Conservation (phyloP, 2,888 invertebrate species). For the Drosophila anomalata region DNA sequence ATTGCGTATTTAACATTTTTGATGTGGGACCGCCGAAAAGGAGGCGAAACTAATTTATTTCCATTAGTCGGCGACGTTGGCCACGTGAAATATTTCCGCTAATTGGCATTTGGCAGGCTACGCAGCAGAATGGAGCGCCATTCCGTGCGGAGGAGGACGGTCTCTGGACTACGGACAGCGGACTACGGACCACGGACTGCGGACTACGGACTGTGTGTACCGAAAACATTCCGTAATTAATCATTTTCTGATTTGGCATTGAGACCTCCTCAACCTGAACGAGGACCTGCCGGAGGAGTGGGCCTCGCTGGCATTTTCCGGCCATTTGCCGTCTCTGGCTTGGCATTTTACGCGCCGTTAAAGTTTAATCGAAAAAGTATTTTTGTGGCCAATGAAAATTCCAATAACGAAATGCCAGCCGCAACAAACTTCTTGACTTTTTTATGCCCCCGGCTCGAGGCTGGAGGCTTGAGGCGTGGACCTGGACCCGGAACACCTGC, state of each 20-base stretch:
- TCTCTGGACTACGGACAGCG: background rate
- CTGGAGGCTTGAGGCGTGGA: background rate
- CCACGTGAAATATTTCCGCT: conserved; percentile 65
- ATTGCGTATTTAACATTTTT: conserved; percentile 38
- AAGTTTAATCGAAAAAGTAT: conserved; percentile 77
- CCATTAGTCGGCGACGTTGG: conserved; percentile 59
- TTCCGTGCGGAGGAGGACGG: background rate
- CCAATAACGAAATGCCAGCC: conserved; percentile 68
- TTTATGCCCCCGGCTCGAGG: conserved; percentile 39
- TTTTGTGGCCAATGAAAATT: conserved; percentile 77
- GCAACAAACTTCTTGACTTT: conserved; percentile 55
- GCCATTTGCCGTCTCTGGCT: conserved; percentile 41
- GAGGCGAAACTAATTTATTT: conserved; percentile 58
- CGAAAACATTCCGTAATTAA: conserved; percentile 65
- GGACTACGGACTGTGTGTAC: background rate
- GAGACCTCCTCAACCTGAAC: conserved; percentile 14
- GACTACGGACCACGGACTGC: background rate
- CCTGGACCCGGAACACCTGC: conserved; percentile 17
- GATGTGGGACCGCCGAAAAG: conserved; percentile 25
- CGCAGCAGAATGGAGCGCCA: conserved; percentile 16
- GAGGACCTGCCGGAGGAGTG: background rate
- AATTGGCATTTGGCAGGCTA: conserved; percentile 66
- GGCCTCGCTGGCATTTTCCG: conserved; percentile 30
- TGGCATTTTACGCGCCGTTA: conserved; percentile 73
- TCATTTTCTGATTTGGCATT: conserved; percentile 71